Conservation (phyloP, 2,113 vertebrate species). For the Chloropsis cyanopogon region DNA sequence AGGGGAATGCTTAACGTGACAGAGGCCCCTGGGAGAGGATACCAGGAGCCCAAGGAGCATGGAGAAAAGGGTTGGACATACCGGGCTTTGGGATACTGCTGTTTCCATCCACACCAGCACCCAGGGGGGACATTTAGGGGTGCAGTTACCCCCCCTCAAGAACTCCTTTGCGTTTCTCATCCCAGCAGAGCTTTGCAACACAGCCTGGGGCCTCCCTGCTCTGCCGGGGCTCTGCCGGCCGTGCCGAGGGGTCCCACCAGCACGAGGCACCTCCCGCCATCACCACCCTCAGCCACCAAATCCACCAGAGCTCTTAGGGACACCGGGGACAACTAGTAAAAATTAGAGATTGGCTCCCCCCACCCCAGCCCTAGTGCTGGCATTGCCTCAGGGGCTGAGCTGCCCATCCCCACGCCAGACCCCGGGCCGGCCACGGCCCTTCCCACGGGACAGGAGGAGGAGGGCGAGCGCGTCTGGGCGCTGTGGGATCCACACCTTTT, state of each 20-base stretch:
- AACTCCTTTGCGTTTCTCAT: not conserved
- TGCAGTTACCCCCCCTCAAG: not conserved
- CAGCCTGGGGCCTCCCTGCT: not conserved
- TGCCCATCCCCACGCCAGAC: not conserved
- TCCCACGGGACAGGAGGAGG: not conserved
- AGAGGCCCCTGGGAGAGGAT: not conserved
- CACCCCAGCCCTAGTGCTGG: not conserved
- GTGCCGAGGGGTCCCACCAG: not conserved
- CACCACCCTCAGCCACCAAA: not conserved
- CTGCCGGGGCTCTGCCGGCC: not conserved
- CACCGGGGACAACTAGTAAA: not conserved
- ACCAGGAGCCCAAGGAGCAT: not conserved
- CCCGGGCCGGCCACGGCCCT: not conserved
- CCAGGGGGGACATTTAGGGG: not conserved
- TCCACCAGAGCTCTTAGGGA: constrained; percentile 5
- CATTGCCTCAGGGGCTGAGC: not conserved
- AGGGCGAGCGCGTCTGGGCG: not conserved
- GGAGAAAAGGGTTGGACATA: not conserved
- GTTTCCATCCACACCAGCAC: fast-evolving
- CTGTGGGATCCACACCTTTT: constrained; percentile 79
- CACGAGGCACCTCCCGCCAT: not conserved
- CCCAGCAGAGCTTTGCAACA: not conserved
- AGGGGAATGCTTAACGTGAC: not conserved
- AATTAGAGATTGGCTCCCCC: not conserved
- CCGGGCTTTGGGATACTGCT: not conserved